phyloP scores from a whole-genome alignment of 2,888 invertebrate genomes.

The Pemphredon lugubris region DNA sequence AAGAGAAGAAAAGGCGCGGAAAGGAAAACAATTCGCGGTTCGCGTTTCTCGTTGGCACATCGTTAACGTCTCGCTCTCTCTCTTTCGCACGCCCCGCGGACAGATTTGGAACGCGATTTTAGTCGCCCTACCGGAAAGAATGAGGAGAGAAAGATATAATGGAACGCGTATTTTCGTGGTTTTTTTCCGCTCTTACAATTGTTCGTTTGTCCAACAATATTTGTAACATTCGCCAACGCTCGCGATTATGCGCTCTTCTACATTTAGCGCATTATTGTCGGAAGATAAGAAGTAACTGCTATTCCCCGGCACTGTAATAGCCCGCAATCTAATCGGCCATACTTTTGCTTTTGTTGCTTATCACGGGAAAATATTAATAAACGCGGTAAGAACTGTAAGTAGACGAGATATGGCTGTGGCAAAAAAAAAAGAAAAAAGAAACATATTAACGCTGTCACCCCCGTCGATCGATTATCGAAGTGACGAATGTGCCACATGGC shows the following conservation, averaged over 20 bases:
- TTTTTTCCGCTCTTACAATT: no score
- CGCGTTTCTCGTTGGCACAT: background rate
- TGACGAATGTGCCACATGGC: conserved; percentile 21
- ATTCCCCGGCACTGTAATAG: conserved; percentile 15
- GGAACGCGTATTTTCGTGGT: no score
- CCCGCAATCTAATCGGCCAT: conserved; percentile 34
- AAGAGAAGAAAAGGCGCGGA: conserved; percentile 3
- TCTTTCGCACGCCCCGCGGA: background rate
- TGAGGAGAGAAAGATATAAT: no score
- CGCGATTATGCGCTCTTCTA: background rate
- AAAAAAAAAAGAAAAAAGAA: background rate
- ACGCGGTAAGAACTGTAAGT: background rate
- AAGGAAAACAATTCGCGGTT: background rate
- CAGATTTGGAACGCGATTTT: no score
- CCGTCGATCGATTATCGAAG: conserved; percentile 21
- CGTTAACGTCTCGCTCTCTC: background rate
- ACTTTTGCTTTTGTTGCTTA: conserved; percentile 10
- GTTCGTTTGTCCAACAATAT: no score
- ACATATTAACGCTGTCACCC: conserved; percentile 22
- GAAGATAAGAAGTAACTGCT: background rate
- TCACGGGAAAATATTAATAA: conserved; percentile 32
- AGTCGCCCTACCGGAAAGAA: no score
- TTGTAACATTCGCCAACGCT: no score
- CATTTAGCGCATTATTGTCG: background rate
- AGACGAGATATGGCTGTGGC: no score